phyloP scores from a whole-genome alignment of 2,113 vertebrate species.

The Atlantisia rogersi region DNA sequence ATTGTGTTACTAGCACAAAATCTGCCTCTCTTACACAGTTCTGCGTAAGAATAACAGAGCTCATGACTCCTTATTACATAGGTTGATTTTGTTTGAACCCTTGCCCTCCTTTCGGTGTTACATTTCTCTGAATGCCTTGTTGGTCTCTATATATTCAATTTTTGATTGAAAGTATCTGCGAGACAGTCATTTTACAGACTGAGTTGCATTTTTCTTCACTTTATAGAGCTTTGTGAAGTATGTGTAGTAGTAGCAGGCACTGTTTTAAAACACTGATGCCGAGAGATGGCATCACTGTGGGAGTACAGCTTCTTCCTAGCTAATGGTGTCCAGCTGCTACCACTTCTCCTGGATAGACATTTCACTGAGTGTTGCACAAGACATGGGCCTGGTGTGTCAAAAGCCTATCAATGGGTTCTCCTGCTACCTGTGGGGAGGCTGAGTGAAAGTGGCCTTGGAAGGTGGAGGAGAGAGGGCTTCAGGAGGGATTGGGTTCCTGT shows the following conservation, averaged over 20 bases:
- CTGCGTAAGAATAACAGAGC: neutral
- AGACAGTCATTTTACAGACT: neutral
- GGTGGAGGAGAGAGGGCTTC: accelerated
- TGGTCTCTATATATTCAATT: neutral
- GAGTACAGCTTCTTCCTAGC: neutral
- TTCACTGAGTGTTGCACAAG: neutral
- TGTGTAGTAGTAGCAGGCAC: neutral
- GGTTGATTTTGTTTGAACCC: neutral
- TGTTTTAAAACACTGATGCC: neutral
- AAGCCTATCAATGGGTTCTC: neutral
- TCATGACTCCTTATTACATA: neutral
- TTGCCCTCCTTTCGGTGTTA: neutral
- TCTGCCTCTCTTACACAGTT: neutral
- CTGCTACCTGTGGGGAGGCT: neutral
- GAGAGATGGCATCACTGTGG: neutral
- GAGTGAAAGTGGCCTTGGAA: neutral
- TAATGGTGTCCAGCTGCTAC: neutral
- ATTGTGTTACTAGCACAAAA: neutral
- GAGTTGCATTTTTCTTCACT: neutral
- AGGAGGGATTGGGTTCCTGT: accelerated
- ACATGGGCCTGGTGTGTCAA: accelerated
- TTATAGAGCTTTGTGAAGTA: neutral
- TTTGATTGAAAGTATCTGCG: neutral
- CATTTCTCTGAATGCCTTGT: neutral
- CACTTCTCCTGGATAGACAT: neutral